Evolutionary conservation across 2,797 vertebrate species (phyloP), one percentile per base, ranked within the genome.

Genomic region (Avahi laniger): DNA sequence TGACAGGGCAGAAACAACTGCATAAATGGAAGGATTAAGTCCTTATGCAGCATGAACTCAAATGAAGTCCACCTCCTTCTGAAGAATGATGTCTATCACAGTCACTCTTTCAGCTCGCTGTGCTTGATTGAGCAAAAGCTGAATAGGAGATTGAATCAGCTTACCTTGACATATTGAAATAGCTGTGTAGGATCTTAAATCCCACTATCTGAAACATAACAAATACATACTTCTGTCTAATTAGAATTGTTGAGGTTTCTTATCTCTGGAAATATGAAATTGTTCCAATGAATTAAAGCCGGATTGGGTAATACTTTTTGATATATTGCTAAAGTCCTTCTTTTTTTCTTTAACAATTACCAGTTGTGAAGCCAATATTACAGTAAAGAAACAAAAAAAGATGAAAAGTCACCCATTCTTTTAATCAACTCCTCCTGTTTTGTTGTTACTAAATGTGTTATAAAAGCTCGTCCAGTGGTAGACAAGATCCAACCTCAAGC

Each of bases 261-360:
- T 79, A 46, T 92, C n/a, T 91, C 46, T 70, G 33, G 18, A 93
- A 89, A 73, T 48, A 63, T 82, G 18, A 95, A 93, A 85, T 72
- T 63, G 30, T 41, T 65, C 18, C 18, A 91, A 26, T 20, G 18
- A 69, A 72, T 85, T 93, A 86, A 81, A 67, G 22, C 38, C 81
- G 7, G 33, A 35, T 22, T 59, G 6, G 10, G 5, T 57, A 80
- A 33, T 73, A 52, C 7, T 54, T 61, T 91, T 79, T n/a, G 46
- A 89, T 28, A 17, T 72, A 50, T 59, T 65, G 12, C 11, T 85
- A 10, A 82, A 43, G 10, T 11, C 57, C 10, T 59, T 12, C 5
- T 20, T 2, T 69, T 46, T 52, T 73, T 78, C 10, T 24, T 92
- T 41, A 82, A 28, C 4, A 65, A 72, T 0, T 95, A 33, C 35